Percentiles rank a stretch among this genome's conserved stretches.
Evolutionary conservation across 2,888 invertebrate genomes (phyloP).

Genomic region (Erynnis tages): DNA sequence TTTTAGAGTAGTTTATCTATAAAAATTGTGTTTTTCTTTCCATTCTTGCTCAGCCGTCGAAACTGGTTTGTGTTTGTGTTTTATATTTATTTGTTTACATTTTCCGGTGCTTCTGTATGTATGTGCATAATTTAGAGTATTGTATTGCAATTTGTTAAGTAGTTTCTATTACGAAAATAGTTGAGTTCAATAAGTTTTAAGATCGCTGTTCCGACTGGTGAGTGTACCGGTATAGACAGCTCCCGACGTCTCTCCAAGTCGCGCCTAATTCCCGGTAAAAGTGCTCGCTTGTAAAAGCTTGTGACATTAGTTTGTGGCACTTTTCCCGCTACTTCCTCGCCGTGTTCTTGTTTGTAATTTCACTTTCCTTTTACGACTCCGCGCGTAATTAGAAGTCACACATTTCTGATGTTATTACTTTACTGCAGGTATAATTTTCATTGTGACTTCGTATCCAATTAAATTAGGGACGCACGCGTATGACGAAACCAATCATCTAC

Average conservation of each 20-base stretch:
- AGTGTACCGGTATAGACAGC: conserved; percentile 12
- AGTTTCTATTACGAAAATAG: no score
- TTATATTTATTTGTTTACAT: no score
- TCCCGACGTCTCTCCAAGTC: conserved; percentile 1
- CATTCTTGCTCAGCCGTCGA: no score
- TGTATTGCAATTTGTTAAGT: no score
- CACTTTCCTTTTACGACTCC: conserved; percentile 15
- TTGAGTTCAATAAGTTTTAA: neutral
- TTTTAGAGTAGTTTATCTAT: no score
- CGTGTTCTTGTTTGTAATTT: conserved; percentile 21
- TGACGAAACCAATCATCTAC: no score
- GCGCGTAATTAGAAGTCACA: conserved; percentile 13
- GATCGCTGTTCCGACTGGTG: neutral
- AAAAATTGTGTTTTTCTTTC: no score
- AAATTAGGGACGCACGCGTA: neutral
- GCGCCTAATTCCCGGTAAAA: conserved; percentile 10
- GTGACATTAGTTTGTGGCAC: conserved; percentile 22
- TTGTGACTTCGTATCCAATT: conserved; percentile 3
- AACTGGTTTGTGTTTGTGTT: no score
- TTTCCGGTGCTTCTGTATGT: no score
- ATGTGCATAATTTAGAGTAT: no score
- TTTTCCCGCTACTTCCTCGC: conserved; percentile 9
- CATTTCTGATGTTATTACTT: conserved; percentile 4
- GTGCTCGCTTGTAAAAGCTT: conserved; percentile 23
- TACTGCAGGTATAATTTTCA: neutral